These are phyloP conservation scores for Nemopilema nomurai DNA, from an alignment of 30 jellyfish, hydroid and myxozoan genomes.

Conservation along the genomic window DNA sequence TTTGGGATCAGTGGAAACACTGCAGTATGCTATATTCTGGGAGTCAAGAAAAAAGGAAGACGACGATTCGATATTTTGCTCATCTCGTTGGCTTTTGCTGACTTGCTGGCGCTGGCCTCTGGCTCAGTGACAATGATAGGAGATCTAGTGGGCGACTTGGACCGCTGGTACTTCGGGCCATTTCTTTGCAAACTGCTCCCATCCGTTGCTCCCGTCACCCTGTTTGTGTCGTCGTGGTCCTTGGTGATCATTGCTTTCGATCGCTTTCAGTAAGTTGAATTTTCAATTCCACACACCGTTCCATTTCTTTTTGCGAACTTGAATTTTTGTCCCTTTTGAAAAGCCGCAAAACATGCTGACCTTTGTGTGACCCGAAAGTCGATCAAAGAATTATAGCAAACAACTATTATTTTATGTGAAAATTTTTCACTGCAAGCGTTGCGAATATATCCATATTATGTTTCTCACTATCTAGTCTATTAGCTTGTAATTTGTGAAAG, in stretches of 20 bases:
- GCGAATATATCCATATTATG: too few species aligned
- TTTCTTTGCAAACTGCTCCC: conserved; percentile 45
- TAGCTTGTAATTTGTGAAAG: too few species aligned
- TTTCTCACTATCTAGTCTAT: too few species aligned
- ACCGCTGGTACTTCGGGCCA: conserved; percentile 45
- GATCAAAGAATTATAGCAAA: too few species aligned
- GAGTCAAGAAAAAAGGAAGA: conserved; percentile 30
- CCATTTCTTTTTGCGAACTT: not conserved
- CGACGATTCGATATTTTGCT: conserved; percentile 33
- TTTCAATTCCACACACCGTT: not conserved
- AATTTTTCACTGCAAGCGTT: too few species aligned
- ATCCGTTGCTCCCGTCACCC: conserved; percentile 50
- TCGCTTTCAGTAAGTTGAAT: conserved; percentile 31
- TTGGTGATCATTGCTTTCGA: conserved; percentile 52
- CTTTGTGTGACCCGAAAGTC: too few species aligned
- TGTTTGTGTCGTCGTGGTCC: conserved; percentile 57
- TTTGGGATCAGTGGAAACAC: conserved; percentile 46
- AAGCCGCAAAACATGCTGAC: not conserved
- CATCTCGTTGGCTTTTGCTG: conserved; percentile 44
- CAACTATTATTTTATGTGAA: too few species aligned
- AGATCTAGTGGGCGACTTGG: conserved; percentile 48
- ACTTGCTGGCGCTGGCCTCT: conserved; percentile 33
- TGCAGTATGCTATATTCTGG: conserved; percentile 47
- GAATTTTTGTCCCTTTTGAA: not conserved
- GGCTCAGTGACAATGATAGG: conserved; percentile 51